Evolutionary conservation across 2,888 invertebrate genomes (phyloP).

Genomic region (Stomorhina lunata): DNA sequence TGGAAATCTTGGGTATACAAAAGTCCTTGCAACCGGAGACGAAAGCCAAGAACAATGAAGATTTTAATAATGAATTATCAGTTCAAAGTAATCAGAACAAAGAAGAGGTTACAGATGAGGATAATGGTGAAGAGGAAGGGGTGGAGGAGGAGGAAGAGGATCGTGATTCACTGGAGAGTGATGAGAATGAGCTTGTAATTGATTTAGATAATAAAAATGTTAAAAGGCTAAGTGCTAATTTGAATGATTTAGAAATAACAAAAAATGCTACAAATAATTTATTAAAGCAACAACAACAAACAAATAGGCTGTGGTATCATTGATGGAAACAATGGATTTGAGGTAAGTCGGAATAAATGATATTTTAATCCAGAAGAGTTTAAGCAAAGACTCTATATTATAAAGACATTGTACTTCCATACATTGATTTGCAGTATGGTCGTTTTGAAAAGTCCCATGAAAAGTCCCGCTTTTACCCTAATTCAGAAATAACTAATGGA

Average conservation of each 20-base stretch:
- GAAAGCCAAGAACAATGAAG: background rate
- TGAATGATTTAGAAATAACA: slow-evolving; percentile 57
- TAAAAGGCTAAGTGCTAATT: slow-evolving; percentile 53
- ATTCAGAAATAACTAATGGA: too few species aligned
- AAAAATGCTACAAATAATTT: slow-evolving; percentile 62
- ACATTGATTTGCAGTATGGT: too few species aligned
- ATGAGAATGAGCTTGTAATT: slow-evolving; percentile 40
- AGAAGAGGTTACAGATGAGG: background rate
- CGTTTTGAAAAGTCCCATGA: too few species aligned
- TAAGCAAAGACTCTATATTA: too few species aligned
- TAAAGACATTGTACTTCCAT: background rate
- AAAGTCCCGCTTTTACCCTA: too few species aligned
- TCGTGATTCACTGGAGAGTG: slow-evolving; percentile 11
- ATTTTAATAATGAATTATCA: background rate
- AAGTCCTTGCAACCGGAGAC: slow-evolving; percentile 39
- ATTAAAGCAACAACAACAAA: slow-evolving; percentile 65
- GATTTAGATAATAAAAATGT: slow-evolving; percentile 50
- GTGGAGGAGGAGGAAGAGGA: background rate
- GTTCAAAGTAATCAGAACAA: background rate
- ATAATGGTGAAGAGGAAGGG: background rate
- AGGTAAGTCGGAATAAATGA: slow-evolving; percentile 71
- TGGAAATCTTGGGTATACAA: slow-evolving; percentile 56
- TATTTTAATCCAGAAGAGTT: too few species aligned
- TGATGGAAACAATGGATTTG: slow-evolving; percentile 78
- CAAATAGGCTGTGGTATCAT: slow-evolving; percentile 79